Evolutionary conservation across 2,888 invertebrate genomes (phyloP).

Genomic region (Diaprepes abbreviatus): DNA sequence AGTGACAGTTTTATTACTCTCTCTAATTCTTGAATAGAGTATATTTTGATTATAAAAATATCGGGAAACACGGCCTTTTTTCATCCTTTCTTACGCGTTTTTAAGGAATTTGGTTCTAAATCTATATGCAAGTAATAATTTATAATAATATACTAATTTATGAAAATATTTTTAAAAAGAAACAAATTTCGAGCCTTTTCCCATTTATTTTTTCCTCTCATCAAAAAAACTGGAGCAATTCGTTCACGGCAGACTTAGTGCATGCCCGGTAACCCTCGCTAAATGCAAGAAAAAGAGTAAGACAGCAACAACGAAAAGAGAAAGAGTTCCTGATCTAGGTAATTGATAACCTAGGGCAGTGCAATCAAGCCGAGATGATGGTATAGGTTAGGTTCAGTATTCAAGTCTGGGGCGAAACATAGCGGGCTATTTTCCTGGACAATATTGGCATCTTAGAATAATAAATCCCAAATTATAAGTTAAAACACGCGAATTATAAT

Average conservation of each 20-base stretch:
- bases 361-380: conserved; percentile 61
- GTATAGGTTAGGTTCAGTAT: conserved; percentile 34
- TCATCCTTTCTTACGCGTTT: too few relatives aligned
- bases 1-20: too few relatives aligned
- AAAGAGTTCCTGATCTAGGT: conserved; percentile 65
- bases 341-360: conserved; percentile 68
- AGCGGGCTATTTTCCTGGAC: conserved; percentile 61
- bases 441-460: conserved; percentile 65
- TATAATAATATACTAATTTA: too few relatives aligned
- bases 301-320: background rate
- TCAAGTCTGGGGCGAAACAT: conserved; percentile 42
- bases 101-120: too few relatives aligned
- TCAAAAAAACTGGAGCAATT: background rate
- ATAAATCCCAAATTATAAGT: conserved; percentile 65
- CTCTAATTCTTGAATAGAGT: too few relatives aligned
- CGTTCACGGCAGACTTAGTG: too few relatives aligned
- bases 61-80: too few relatives aligned
- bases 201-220: too few relatives aligned
- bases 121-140: too few relatives aligned
- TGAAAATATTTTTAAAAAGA: too few relatives aligned
- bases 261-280: background rate
- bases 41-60: too few relatives aligned
- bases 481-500: conserved; percentile 61
- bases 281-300: conserved; percentile 3
- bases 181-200: too few relatives aligned